phyloP scores from a whole-genome alignment of 1,140 invertebrate species.

The Vanessa tameamea region DNA sequence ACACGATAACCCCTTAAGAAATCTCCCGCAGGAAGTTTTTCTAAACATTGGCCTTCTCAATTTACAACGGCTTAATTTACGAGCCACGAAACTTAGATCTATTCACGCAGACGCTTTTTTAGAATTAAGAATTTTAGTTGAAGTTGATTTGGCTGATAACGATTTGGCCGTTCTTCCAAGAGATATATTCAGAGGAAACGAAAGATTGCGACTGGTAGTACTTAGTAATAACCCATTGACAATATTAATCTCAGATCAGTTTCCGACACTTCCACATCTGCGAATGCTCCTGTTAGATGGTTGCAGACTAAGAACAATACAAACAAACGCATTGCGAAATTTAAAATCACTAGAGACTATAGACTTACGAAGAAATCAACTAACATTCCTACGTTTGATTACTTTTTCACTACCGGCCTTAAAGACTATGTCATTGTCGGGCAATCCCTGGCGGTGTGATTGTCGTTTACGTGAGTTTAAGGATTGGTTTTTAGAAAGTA shows the following conservation, averaged over 20 bases:
- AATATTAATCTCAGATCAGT: constrained; percentile 84
- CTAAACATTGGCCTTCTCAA: constrained; percentile 89
- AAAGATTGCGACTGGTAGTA: constrained; percentile 86
- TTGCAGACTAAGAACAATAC: constrained; percentile 87
- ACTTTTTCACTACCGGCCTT: constrained; percentile 80
- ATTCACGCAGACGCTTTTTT: constrained; percentile 91
- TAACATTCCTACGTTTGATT: constrained; percentile 74
- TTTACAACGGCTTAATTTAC: constrained; percentile 90
- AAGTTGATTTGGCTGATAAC: constrained; percentile 92
- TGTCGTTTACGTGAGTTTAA: constrained; percentile 91
- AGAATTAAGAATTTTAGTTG: constrained; percentile 92
- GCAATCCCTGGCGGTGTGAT: constrained; percentile 95
- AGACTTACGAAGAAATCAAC: constrained; percentile 76
- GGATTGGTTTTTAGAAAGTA: constrained; percentile 88
- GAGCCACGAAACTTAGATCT: constrained; percentile 86
- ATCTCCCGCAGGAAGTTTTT: constrained; percentile 90
- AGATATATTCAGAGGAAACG: constrained; percentile 88
- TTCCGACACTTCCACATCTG: constrained; percentile 87
- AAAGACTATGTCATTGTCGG: constrained; percentile 89
- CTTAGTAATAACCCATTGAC: constrained; percentile 87
- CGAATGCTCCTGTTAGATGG: constrained; percentile 88
- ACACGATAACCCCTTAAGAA: constrained; percentile 88
- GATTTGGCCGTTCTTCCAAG: constrained; percentile 84
- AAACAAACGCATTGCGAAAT: constrained; percentile 83
- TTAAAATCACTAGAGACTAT: constrained; percentile 74